Evolutionary conservation across 2,113 vertebrate genomes (phyloP), one percentile per base, ranked within the genome.

Genomic region (Barnardius zonarius): DNA sequence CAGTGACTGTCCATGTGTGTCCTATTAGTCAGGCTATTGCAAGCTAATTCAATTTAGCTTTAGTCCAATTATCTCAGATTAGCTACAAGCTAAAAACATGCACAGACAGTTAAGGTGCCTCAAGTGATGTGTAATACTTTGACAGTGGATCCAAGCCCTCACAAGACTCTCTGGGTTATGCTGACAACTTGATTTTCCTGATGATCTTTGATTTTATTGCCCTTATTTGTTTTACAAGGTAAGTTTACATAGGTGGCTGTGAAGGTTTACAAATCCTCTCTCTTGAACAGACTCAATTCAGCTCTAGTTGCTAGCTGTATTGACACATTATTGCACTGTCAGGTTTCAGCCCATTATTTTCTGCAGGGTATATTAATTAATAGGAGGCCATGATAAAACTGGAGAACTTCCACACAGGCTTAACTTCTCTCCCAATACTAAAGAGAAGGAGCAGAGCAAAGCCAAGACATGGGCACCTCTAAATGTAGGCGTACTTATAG

Each of bases 11-110:
- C 83, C 37, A 4, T 59, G 92, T 88, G 88, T 74, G 49, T 86
- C 76, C 57, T 63, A 33, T 87, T 87, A 96, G 27, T 33, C 62
- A 90, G 70, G 15, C 57, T 37, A 44, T 49, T 69, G 28, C 37
- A 72, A 37, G 8, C 44, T 93, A 94, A 93, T 91, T 91, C 33
- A 91, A 72, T 95, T 93, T 79, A 91, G 17, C 33, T 96, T 75
- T 78, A 79, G 35, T 17, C 62, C 70, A 93, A 76, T 96, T 93
- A 93, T 43, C 81, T 82, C 81, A 84, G 43, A 78, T 94, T 85
- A 95, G 31, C 78, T 66, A 35, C 0, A 10, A 95, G 75, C 82
- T 80, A 7, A 76, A 93, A 85, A 73, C 67, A 39, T 25, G 7
- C 52, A 61, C 62, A 84, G 87, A 33, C 39, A 91, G 39, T 82